These are phyloP conservation scores for Junonia oenone DNA, from an alignment of 2,888 invertebrate genomes.

Conservation along the genomic window DNA sequence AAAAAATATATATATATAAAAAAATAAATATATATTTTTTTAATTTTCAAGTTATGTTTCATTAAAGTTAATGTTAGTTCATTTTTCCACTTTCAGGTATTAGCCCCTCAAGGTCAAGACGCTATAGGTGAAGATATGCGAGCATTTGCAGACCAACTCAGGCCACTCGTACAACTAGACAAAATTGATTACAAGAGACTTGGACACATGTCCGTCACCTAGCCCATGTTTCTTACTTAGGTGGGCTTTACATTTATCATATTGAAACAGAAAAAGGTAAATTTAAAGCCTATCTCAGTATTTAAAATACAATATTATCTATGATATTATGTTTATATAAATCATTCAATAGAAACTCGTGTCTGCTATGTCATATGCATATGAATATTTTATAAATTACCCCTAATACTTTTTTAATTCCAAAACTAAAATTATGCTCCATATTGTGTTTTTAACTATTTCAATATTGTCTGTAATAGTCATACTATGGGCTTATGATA, in stretches of 20 bases:
- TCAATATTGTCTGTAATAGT: no score
- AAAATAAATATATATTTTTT: no score
- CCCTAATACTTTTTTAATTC: no score
- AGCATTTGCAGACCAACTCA: slow-evolving; percentile 94
- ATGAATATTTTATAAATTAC: no score
- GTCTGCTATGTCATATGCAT: no score
- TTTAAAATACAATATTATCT: neutral
- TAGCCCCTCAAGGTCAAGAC: slow-evolving; percentile 95
- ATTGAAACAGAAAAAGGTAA: neutral
- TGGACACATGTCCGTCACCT: slow-evolving; percentile 65
- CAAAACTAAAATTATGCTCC: no score
- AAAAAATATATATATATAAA: no score
- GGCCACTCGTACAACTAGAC: slow-evolving; percentile 93
- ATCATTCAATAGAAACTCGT: no score
- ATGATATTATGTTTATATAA: no score
- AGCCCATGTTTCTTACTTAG: slow-evolving; percentile 46
- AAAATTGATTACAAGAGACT: slow-evolving; percentile 94
- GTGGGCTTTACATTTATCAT: slow-evolving; percentile 8
- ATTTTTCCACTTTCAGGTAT: slow-evolving; percentile 64
- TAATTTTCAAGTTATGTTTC: no score
- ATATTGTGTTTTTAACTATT: no score
- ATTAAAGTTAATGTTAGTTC: neutral
- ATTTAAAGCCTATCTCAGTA: slow-evolving; percentile 16
- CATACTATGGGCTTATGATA: no score
- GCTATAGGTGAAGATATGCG: slow-evolving; percentile 97